Percentiles rank a stretch among this genome's conserved stretches.
Evolutionary conservation across 2,797 vertebrate species (phyloP).

Genomic region (Podargus strigoides): DNA sequence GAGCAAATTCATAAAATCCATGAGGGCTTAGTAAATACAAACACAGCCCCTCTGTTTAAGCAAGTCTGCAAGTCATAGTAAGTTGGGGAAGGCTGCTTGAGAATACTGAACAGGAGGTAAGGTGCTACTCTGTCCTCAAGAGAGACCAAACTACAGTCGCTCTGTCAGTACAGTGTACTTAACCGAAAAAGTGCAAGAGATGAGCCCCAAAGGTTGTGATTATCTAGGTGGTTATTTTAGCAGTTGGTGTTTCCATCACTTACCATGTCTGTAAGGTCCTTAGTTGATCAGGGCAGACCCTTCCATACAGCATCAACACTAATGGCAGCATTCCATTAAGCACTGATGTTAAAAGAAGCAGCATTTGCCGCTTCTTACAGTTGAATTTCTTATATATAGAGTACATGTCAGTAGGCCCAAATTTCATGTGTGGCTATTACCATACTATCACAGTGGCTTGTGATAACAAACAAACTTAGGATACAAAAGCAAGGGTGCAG

Average conservation of each 20-base stretch:
- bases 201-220: background rate
- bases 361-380: background rate
- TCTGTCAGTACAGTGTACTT: background rate
- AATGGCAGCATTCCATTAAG: background rate
- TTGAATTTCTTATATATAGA: background rate
- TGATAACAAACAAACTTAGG: background rate
- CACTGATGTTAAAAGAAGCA: background rate
- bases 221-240: background rate
- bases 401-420: background rate
- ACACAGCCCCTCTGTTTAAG: background rate
- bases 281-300: background rate
- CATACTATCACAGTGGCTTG: background rate
- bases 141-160: fast-evolving
- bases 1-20: background rate
- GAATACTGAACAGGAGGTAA: background rate
- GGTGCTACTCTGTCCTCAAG: background rate
- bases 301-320: background rate
- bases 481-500: background rate
- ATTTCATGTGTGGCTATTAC: background rate
- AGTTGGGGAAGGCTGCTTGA: background rate
- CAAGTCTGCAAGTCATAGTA: background rate
- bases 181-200: background rate
- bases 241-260: background rate
- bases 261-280: fast-evolving
- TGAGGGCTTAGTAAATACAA: background rate